Base-by-base conservation (phyloP, 2,113 vertebrate genomes). In the Emydocephalus ijimae region DNA sequence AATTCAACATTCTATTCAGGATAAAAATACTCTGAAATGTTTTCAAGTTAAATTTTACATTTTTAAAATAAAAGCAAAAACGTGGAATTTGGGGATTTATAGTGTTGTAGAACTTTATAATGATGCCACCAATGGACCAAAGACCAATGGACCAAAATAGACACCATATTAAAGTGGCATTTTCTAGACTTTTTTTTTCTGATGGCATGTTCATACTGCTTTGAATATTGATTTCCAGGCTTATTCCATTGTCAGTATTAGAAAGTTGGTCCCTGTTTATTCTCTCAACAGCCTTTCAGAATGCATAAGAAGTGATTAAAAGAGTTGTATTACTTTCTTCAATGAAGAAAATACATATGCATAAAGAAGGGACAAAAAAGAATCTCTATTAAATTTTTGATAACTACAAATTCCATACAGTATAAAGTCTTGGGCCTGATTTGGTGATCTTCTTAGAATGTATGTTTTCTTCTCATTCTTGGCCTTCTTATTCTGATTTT, bases 211-310 rank as follows among this genome's bases (percentile, higher is more conserved):
- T 92, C 45, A 85, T 59, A 85, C 54, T 57, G 86, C 43, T 94
- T 94, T 18, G 52, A 64, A 55, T 92, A 91, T 92, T 91, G 93
- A 91, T 92, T 55, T 85, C 23, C 14, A n/a, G 88, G 39, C n/a
- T 92, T 94, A 57, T 90, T 34, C 57, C 24, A 20, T 43, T 43
- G 43, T 85, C 91, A 91, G 61, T 90, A 61, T 34, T 50, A 12
- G 15, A 50, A 12, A n/a, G 9, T 54, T 61, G 88, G 88, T 20
- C 59, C 21, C 39, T 48, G 24, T 87, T 87, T 94, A 81, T 85
- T 88, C 24, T 92, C 57, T 85, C 48, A 26, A n/a, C 54, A 55
- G 23, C 48, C 24, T 64, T 91, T 61, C 39, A 59, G 81, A 92
- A 91, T 85, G 20, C 55, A 20, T 54, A 92, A 34, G 52, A 86